phyloP scores from a whole-genome alignment of 2,113 vertebrate species.

The Potamarius usumacintae region DNA sequence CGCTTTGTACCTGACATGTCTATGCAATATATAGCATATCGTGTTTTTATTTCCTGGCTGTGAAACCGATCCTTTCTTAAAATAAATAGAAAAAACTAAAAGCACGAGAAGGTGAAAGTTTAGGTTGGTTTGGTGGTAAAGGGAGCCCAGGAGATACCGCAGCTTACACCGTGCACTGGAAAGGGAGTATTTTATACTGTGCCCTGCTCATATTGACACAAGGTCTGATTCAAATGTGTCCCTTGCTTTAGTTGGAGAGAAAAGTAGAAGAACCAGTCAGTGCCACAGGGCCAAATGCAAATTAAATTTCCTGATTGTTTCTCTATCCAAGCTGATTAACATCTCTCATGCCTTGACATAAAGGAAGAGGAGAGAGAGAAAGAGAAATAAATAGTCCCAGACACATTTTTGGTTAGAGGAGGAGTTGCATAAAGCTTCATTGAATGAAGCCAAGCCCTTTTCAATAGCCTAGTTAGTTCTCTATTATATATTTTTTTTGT shows the following conservation, averaged over 20 bases:
- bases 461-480: constrained; percentile 34
- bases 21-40: background rate
- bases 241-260: constrained; percentile 2
- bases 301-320: background rate
- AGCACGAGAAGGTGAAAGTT: background rate
- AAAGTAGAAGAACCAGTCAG: constrained; percentile 29
- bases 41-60: background rate
- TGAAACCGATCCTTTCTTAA: background rate
- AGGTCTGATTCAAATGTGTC: background rate
- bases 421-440: constrained; percentile 23
- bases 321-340: background rate
- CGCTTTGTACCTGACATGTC: background rate
- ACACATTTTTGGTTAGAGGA: constrained; percentile 18
- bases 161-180: background rate
- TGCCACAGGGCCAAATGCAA: constrained; percentile 27
- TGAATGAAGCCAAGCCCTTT: constrained; percentile 30
- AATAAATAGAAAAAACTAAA: background rate
- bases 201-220: background rate
- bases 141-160: background rate
- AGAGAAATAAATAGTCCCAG: background rate
- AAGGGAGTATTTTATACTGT: background rate
- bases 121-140: background rate
- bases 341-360: constrained; percentile 5
- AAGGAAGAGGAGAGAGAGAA: background rate
- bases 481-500: constrained; percentile 14